Conservation (phyloP, 2,113 vertebrate genomes). For the Balaeniceps rex region DNA sequence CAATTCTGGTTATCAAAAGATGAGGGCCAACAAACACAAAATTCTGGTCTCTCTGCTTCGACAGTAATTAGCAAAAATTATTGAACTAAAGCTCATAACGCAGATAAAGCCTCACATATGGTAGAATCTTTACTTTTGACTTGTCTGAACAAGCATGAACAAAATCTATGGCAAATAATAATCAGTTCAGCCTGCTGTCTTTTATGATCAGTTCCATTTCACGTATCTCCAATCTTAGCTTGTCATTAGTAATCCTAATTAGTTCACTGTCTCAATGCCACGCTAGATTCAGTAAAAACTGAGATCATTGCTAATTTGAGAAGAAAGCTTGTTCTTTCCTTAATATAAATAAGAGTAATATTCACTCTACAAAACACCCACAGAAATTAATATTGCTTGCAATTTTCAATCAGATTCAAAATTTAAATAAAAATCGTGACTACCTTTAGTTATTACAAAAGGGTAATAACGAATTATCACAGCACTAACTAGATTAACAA, state of each 20-base stretch:
- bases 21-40: background rate
- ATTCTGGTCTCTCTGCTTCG: background rate
- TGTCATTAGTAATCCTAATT: constrained; percentile 25
- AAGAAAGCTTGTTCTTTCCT: background rate
- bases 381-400: background rate
- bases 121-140: background rate
- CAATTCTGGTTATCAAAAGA: background rate
- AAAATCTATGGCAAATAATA: constrained; percentile 23
- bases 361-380: background rate
- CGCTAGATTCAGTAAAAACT: background rate
- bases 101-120: background rate
- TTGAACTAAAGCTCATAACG: background rate
- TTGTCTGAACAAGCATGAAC: constrained; percentile 35
- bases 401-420: background rate
- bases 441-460: background rate
- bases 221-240: background rate
- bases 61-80: background rate
- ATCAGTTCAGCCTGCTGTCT: constrained; percentile 2
- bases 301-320: background rate
- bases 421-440: background rate
- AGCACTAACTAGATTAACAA: background rate
- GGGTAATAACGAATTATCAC: background rate
- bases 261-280: background rate
- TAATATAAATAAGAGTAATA: background rate
- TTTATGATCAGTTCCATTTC: background rate